Base-by-base conservation (phyloP, 1,140 invertebrate species). In the Halyomorpha halys region DNA sequence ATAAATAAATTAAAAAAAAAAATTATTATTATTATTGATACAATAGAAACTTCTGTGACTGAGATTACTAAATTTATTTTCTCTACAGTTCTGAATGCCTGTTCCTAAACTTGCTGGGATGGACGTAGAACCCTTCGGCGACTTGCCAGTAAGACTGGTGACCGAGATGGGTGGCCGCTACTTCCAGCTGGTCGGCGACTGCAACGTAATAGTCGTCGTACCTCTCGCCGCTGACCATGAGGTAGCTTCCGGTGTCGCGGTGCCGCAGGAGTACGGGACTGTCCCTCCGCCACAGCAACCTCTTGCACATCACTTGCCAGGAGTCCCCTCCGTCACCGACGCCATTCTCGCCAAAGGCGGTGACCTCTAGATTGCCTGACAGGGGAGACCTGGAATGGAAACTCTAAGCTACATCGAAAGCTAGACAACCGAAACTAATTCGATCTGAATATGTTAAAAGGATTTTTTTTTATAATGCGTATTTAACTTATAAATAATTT, bases 231-330 rank as follows among this genome's bases (percentile, higher is more conserved):
- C 39, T 61, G 14, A 44, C 25, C 27, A 34, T 34, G 0, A 61
- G 39, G 39, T 61, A 61, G 34, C n/a, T 18, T 18, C 16, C 27
- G 27, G 25, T 27, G 18, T 39, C 25, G 3, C 9, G 18, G 23
- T 62, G 61, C 14, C 15, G 44, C 19, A 62, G 45, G 13, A n/a
- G 19, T 9, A 62, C 61, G 3, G 44, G 19, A 9, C n/a, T 44
- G 13, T 27, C 45, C 21, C 34, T 44, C 18, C n/a, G 2, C 61
- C 61, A 62, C 13, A 62, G 9, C 2, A 45, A 4, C 4, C 14
- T 19, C 16, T 15, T 21, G 61, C 61, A 62, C 15, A 62, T 62
- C 44, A 62, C 16, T 5, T 47, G 18, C 61, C 61, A 62, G 44
- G 39, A 44, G 44, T 62, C 61, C 1, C 61, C 61, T 21, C 13